A percentile compares a stretch with the other conserved stretches of the same genome.
Evolutionary conservation across 2,113 vertebrate genomes (phyloP).

Genomic region (Rhinogobius similis): DNA sequence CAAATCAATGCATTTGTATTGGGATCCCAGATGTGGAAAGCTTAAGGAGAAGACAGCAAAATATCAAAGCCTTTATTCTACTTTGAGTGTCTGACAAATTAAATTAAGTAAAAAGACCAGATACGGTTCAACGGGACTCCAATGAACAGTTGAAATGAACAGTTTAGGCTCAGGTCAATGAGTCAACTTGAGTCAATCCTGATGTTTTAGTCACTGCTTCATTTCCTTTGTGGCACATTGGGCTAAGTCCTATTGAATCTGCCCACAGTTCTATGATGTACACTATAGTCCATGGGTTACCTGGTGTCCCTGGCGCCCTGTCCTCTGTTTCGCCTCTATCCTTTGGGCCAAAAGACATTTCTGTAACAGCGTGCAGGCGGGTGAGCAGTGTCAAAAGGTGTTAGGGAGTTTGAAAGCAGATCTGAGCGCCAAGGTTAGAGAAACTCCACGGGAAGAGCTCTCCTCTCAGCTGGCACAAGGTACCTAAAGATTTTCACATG

Average conservation of each 20-base stretch:
- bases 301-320: constrained; percentile 50
- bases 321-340: constrained; percentile 50
- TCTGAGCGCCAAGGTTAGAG: constrained; percentile 67
- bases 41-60: no score
- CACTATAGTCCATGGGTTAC: constrained; percentile 41
- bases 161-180: constrained; percentile 18
- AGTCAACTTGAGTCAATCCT: constrained; percentile 56
- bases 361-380: constrained; percentile 72
- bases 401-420: constrained; percentile 78
- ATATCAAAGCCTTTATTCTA: neutral
- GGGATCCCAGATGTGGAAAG: neutral
- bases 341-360: constrained; percentile 58
- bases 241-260: constrained; percentile 50
- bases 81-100: neutral
- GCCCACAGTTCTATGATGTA: constrained; percentile 44
- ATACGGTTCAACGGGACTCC: neutral
- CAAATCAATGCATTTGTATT: neutral
- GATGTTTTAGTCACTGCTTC: constrained; percentile 52
- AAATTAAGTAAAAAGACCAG: neutral
- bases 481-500: constrained; percentile 48
- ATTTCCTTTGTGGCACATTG: constrained; percentile 60
- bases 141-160: neutral
- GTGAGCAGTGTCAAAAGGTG: constrained; percentile 73
- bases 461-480: constrained; percentile 52
- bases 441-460: constrained; percentile 55